Evolutionary conservation across 2,113 vertebrate genomes (phyloP).

Genomic region (Phylloscopus whistleri): DNA sequence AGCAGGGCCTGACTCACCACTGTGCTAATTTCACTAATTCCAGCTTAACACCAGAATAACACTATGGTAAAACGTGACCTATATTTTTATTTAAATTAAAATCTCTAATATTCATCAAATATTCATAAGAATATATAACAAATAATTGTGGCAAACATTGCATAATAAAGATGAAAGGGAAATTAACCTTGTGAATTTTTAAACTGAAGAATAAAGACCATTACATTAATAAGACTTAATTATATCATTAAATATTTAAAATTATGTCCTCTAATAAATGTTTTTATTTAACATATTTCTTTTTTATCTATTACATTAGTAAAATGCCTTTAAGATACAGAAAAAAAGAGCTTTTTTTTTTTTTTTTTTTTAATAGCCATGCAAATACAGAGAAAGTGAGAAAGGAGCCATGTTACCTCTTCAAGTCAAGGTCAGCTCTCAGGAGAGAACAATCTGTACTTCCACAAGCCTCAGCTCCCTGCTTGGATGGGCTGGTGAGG

Average conservation of each 20-base stretch:
- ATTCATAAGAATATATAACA: constrained; percentile 65
- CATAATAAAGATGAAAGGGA: constrained; percentile 64
- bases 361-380: background rate
- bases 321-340: constrained; percentile 19
- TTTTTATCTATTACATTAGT: constrained; percentile 46
- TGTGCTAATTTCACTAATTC: background rate
- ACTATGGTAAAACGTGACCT: background rate
- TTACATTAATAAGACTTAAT: constrained; percentile 71
- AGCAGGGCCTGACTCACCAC: background rate
- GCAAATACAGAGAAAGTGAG: background rate
- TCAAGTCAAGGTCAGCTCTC: background rate
- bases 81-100: constrained; percentile 63
- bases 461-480: background rate
- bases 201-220: constrained; percentile 59
- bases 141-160: constrained; percentile 66
- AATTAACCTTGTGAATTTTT: constrained; percentile 70
- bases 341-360: background rate
- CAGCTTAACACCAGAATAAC: background rate
- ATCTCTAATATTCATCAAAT: constrained; percentile 55
- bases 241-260: constrained; percentile 72
- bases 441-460: background rate
- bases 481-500: background rate
- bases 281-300: constrained; percentile 67
- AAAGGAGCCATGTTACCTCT: background rate
- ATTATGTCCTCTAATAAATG: constrained; percentile 65